phyloP scores from a whole-genome alignment of 2,113 vertebrate genomes.

The Seriola rivoliana region DNA sequence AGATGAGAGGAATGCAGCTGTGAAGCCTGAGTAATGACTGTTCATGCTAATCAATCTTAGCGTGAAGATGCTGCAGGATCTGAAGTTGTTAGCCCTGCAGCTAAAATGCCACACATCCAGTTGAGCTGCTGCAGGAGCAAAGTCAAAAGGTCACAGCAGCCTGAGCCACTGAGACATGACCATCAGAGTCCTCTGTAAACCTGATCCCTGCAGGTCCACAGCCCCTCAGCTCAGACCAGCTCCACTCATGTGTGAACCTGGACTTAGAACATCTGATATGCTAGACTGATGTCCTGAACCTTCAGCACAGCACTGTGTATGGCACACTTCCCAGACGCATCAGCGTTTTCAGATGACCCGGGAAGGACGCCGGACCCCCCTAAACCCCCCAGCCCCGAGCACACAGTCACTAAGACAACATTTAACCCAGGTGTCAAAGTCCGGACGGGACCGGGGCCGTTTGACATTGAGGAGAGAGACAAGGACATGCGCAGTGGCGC shows the following conservation, averaged over 20 bases:
- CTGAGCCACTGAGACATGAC: not conserved
- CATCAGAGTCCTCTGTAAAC: not conserved
- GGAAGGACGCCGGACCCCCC: no score
- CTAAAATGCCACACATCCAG: no score
- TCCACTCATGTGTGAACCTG: not conserved
- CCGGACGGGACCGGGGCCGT: not conserved
- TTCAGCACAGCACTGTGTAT: slow-evolving; percentile 49
- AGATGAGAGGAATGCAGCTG: slow-evolving; percentile 15
- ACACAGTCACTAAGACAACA: not conserved
- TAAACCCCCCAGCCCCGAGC: no score
- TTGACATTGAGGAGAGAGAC: slow-evolving; percentile 62
- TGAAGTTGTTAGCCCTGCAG: no score
- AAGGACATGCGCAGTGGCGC: slow-evolving; percentile 58
- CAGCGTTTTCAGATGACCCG: slow-evolving; percentile 69
- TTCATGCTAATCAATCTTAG: not conserved
- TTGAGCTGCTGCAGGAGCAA: slow-evolving; percentile 50
- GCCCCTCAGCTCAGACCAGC: not conserved
- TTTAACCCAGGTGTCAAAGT: slow-evolving; percentile 38
- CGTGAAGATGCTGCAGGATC: not conserved
- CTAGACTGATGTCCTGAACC: not conserved
- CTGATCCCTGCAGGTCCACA: not conserved
- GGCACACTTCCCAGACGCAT: slow-evolving; percentile 35
- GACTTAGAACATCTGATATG: not conserved
- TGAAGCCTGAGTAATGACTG: not conserved
- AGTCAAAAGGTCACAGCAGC: slow-evolving; percentile 63